Evolutionary conservation across 2,888 invertebrate species (phyloP).

Genomic region (Drosophila nigritarsus): DNA sequence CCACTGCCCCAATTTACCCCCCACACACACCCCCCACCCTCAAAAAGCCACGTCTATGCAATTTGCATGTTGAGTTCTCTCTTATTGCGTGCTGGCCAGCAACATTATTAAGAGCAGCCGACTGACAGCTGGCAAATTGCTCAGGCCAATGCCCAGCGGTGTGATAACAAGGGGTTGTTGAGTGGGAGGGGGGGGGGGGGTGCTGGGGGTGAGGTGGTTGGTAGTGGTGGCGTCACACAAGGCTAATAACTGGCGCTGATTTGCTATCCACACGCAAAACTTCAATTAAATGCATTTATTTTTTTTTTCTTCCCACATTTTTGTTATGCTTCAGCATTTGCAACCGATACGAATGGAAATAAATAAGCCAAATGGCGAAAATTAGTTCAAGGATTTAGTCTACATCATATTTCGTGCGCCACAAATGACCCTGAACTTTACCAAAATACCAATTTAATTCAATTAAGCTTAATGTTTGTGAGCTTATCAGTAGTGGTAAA

Average conservation of each 20-base stretch:
- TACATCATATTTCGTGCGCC: conserved; percentile 1
- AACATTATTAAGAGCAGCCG: conserved; percentile 29
- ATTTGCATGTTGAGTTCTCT: conserved; percentile 54
- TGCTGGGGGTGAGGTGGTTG: conserved; percentile 2
- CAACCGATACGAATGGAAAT: conserved; percentile 36
- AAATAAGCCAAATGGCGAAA: conserved; percentile 17
- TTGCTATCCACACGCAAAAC: conserved; percentile 66
- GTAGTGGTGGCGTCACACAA: conserved; percentile 11
- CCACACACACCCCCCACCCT: not conserved
- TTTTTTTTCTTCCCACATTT: not conserved
- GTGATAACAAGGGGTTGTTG: conserved; percentile 9
- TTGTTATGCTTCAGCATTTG: conserved; percentile 6
- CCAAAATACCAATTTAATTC: conserved; percentile 2
- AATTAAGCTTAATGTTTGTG: not conserved
- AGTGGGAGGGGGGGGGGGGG: no score
- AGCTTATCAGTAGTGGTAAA: not conserved
- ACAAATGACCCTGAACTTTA: conserved; percentile 23
- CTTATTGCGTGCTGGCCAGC: conserved; percentile 39
- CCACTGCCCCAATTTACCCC: not conserved
- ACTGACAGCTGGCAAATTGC: conserved; percentile 73
- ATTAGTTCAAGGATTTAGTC: conserved; percentile 5
- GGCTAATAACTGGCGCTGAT: conserved; percentile 36
- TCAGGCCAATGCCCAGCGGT: conserved; percentile 13
- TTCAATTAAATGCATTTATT: conserved; percentile 67
- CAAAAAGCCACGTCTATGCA: conserved; percentile 32